These are phyloP conservation scores for Campaea margaritaria DNA, from an alignment of 2,888 invertebrate species.

Conservation along the genomic window DNA sequence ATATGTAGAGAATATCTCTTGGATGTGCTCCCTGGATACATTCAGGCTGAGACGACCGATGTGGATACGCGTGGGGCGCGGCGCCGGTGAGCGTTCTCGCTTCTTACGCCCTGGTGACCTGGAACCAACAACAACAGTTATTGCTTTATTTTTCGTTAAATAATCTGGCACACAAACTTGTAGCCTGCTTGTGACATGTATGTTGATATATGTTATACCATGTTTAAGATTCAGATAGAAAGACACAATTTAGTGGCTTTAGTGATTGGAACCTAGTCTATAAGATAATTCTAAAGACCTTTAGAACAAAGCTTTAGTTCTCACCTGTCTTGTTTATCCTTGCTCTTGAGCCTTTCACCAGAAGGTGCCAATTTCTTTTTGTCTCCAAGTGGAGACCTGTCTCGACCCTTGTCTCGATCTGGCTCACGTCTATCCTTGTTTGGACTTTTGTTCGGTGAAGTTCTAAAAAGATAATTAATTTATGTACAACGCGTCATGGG, in stretches of 20 bases:
- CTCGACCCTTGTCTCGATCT: constrained; percentile 69
- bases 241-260: too few species aligned
- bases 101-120: constrained; percentile 88
- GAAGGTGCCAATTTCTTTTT: constrained; percentile 73
- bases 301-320: constrained; percentile 3
- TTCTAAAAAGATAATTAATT: constrained; percentile 47
- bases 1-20: constrained; percentile 96
- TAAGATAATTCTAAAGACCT: too few species aligned
- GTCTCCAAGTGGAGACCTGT: constrained; percentile 75
- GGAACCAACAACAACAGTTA: constrained; percentile 10
- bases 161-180: too few species aligned
- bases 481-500: too few species aligned
- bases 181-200: too few species aligned
- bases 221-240: too few species aligned
- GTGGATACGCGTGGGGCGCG: constrained; percentile 96
- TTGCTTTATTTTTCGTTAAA: too few species aligned
- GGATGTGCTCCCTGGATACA: constrained; percentile 95
- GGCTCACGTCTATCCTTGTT: constrained; percentile 78
- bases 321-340: constrained; percentile 79
- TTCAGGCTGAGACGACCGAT: constrained; percentile 97
- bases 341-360: constrained; percentile 75
- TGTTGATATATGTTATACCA: too few species aligned
- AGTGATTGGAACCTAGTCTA: too few species aligned
- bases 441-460: constrained; percentile 79
- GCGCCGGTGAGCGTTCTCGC: constrained; percentile 94